These are phyloP conservation scores for Trogon melanurus DNA, from an alignment of 2,113 vertebrate genomes.

Conservation along the genomic window DNA sequence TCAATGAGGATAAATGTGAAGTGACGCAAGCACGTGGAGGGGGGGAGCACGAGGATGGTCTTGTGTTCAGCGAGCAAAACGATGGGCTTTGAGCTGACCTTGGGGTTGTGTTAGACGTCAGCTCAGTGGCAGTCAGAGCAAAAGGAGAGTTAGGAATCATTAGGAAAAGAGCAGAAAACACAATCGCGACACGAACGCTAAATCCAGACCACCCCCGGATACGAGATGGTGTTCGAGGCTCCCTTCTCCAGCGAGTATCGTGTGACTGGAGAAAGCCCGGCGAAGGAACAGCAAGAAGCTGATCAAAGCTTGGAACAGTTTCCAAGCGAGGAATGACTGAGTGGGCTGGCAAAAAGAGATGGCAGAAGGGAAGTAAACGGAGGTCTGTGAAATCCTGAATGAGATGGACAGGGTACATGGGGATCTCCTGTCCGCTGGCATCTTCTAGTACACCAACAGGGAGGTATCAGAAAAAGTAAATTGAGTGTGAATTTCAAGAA, in stretches of 20 bases:
- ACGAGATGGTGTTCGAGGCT: not conserved
- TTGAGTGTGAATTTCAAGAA: not conserved
- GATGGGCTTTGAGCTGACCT: not conserved
- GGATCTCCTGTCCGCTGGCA: not conserved
- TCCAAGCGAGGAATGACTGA: not conserved
- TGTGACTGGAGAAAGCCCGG: not conserved
- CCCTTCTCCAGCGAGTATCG: rapidly evolving
- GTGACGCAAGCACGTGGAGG: not conserved
- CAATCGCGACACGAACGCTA: not conserved
- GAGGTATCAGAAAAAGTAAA: not conserved
- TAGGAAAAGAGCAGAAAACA: not conserved
- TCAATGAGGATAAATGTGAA: slow-evolving; percentile 5
- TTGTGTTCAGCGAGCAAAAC: not conserved
- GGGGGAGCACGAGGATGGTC: not conserved
- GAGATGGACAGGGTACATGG: not conserved
- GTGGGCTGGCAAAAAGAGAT: not conserved
- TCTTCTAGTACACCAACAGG: not conserved
- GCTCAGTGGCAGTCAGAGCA: not conserved
- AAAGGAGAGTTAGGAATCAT: not conserved
- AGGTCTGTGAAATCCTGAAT: not conserved
- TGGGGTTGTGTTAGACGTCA: not conserved
- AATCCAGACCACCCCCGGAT: not conserved
- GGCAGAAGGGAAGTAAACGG: not conserved
- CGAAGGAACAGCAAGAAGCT: not conserved
- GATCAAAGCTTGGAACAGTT: not conserved